Evolutionary conservation across 2,797 vertebrate species (phyloP), one percentile per base, ranked within the genome.

Genomic region (Bovichtus variegatus): DNA sequence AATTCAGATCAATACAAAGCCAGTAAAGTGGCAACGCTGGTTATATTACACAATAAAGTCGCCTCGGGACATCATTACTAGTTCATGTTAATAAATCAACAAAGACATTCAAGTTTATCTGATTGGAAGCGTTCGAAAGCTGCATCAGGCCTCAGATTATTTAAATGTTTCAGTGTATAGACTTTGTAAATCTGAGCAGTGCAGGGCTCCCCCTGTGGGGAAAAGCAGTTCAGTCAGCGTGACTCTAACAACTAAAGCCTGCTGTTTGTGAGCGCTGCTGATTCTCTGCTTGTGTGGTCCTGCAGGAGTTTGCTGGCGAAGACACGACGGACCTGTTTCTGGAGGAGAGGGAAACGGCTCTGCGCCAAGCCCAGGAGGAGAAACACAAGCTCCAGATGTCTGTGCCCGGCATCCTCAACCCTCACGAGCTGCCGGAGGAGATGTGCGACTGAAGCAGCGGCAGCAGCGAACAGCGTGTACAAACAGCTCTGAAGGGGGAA

Each of bases 341-440:
- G 91, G 98, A 99, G 95, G 98, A 99, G 91, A 93, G 98, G 85
- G 98, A 99, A 93, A 93, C 97, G 38, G 94, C 98, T n/a, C 96
- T 99, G 82, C 96, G 97, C 60, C 98, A 99, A 89, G 97, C 98
- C 82, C 97, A 99, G 87, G 98, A 99, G 91, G 98, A 99, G 91
- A 99, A 99, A 90, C 98, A 98, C 96, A 99, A 98, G 95, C 95
- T 99, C 81, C 98, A 99, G 93, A 97, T 99, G 97, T 99, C 98
- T 16, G 98, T 99, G 81, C 98, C 98, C 53, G 98, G 98, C 84
- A 99, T 99, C 91, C 96, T 99, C 81, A 99, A 99, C 96, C 98
- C 98, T 93, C 97, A 99, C 67, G 98, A 99, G 93, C 97, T 99
- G 93, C 98, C 98, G 0, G 98, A 99, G 95, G 98, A 99, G 94